Percentiles rank a stretch among this genome's conserved stretches.
These are phyloP conservation scores for Melitaea cinxia DNA, from an alignment of 1,140 invertebrate species.

Conservation along the genomic window DNA sequence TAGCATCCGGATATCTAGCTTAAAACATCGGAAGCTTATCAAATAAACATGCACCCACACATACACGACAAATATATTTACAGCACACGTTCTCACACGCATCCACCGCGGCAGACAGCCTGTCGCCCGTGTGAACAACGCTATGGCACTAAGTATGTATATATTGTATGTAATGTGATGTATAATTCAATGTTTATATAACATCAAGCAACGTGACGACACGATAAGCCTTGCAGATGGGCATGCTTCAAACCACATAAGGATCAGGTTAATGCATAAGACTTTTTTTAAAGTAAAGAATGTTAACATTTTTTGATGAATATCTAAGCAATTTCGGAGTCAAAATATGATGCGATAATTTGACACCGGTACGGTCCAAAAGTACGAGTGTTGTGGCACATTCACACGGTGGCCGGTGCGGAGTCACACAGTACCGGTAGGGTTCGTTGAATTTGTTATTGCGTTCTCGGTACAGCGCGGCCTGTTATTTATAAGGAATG, in stretches of 20 bases:
- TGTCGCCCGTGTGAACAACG: slow-evolving; percentile 77
- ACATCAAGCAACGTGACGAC: slow-evolving; percentile 50
- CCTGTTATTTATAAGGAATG: slow-evolving; percentile 77
- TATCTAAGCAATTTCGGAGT: slow-evolving; percentile 57
- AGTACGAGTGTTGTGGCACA: slow-evolving; percentile 61
- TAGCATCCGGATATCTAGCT: slow-evolving; percentile 73
- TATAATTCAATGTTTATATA: slow-evolving; percentile 72
- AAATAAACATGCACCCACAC: slow-evolving; percentile 73
- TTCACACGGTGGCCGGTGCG: slow-evolving; percentile 75
- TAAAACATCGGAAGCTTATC: slow-evolving; percentile 78
- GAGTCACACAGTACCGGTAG: slow-evolving; percentile 78
- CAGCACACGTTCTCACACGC: slow-evolving; percentile 63
- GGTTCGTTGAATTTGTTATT: slow-evolving; percentile 81
- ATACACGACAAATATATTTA: slow-evolving; percentile 60
- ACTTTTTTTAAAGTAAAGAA: slow-evolving; percentile 42
- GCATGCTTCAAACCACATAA: slow-evolving; percentile 32
- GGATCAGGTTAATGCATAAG: slow-evolving; percentile 49
- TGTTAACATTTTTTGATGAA: slow-evolving; percentile 52
- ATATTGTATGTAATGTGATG: slow-evolving; percentile 60
- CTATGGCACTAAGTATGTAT: slow-evolving; percentile 72
- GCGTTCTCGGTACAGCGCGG: slow-evolving; percentile 72
- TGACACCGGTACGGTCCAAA: slow-evolving; percentile 65
- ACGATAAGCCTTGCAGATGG: slow-evolving; percentile 58
- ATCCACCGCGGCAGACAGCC: slow-evolving; percentile 71
- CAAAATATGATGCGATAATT: slow-evolving; percentile 69